A percentile compares a stretch with the other conserved stretches of the same genome.
Conservation (phyloP, 2,113 vertebrate genomes). For the Colaptes auratus region DNA sequence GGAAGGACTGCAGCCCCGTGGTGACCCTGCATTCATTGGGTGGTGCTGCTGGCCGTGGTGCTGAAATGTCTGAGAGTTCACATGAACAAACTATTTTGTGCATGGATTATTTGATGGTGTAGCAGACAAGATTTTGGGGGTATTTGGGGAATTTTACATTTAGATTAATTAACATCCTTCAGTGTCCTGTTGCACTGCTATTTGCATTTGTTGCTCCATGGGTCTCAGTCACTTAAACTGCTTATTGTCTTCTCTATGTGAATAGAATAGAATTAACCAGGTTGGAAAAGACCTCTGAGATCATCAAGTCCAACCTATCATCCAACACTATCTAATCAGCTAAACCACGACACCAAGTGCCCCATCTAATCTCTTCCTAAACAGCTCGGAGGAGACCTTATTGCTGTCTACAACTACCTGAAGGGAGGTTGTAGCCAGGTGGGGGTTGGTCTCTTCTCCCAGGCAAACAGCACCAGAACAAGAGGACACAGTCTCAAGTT, state of each 20-base stretch:
- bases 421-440: no score
- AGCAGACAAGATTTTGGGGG: background rate
- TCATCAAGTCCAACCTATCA: no score
- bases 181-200: background rate
- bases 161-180: background rate
- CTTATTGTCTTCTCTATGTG: background rate
- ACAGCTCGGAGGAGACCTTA: no score
- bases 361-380: no score
- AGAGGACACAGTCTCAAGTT: no score
- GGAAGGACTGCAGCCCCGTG: no score
- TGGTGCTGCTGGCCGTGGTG: background rate
- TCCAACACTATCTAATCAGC: no score
- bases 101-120: background rate
- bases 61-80: background rate
- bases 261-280: background rate
- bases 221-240: background rate
- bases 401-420: no score
- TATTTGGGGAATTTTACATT: background rate
- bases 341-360: no score
- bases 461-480: no score
- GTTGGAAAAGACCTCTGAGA: no score
- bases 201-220: background rate
- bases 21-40: rapidly evolving
- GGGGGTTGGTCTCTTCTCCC: no score
- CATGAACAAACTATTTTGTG: rapidly evolving